phyloP scores from a whole-genome alignment of 2,888 invertebrate species.

The Keiferia lycopersicella region DNA sequence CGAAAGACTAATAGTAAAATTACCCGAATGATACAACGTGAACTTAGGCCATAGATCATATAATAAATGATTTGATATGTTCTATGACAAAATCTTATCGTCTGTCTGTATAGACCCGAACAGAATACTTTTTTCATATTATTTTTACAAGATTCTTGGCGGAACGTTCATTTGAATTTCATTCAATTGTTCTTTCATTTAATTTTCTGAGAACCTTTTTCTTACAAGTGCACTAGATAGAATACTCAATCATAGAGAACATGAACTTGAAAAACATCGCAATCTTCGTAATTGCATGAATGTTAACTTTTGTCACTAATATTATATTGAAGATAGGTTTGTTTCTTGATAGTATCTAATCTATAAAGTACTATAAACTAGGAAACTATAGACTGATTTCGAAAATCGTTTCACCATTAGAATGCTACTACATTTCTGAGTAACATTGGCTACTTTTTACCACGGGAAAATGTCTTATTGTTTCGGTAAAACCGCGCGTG shows the following conservation, averaged over 20 bases:
- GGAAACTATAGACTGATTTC: neutral
- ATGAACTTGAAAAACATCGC: neutral
- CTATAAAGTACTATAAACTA: no score
- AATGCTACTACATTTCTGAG: no score
- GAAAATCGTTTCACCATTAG: no score
- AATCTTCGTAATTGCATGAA: neutral
- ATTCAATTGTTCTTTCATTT: constrained; percentile 33
- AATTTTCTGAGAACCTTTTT: constrained; percentile 24
- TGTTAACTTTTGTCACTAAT: neutral
- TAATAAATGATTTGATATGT: neutral
- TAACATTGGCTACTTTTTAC: no score
- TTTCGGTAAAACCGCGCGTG: no score
- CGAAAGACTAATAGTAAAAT: neutral
- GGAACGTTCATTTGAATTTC: constrained; percentile 41
- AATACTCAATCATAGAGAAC: constrained; percentile 9
- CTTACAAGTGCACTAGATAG: constrained; percentile 18
- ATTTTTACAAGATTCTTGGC: constrained; percentile 25
- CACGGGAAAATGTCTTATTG: no score
- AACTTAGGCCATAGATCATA: neutral
- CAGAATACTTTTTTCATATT: constrained; percentile 29
- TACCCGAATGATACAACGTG: neutral
- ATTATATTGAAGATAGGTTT: no score
- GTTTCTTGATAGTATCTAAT: no score
- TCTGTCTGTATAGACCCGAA: neutral
- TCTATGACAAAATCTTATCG: neutral